Percentiles rank a stretch among this genome's conserved stretches.
Conservation (phyloP, 1,140 invertebrate species). For the Bombus pascuorum region DNA sequence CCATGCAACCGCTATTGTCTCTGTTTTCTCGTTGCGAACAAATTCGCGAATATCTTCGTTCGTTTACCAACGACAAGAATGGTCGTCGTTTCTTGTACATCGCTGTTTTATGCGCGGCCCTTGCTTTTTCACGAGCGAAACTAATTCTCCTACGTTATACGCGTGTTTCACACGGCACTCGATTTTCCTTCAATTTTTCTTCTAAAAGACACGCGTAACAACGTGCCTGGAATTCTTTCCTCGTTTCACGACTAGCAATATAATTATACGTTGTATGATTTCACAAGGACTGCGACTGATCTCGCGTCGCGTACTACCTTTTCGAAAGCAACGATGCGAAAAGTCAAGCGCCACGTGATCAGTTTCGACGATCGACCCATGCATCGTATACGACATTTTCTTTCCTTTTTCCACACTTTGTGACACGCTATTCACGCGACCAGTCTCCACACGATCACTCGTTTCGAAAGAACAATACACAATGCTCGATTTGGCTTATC, state of each 20-base stretch:
- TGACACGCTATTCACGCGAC: not conserved
- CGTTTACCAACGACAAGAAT: not conserved
- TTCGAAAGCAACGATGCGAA: not conserved
- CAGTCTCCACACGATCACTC: not conserved
- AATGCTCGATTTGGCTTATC: too few species aligned
- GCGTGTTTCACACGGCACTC: not conserved
- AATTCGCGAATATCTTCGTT: not conserved
- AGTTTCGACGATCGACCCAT: not conserved
- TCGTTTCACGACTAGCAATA: not conserved
- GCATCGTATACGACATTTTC: not conserved
- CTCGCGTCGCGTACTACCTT: not conserved
- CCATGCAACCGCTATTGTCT: conserved; percentile 10
- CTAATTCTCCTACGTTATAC: not conserved
- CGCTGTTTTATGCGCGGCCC: not conserved
- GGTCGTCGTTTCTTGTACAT: not conserved
- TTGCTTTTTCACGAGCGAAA: not conserved
- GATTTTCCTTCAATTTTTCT: not conserved
- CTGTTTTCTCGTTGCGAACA: not conserved
- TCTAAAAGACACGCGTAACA: too few species aligned
- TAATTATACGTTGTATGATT: not conserved
- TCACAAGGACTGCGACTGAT: not conserved
- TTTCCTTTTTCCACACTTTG: too few species aligned
- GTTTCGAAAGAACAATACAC: conserved; percentile 3
- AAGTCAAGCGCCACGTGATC: conserved; percentile 6
- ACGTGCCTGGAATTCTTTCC: not conserved